Conservation (phyloP, 2,797 vertebrate species). For the Kryptolebias ocellatus region DNA sequence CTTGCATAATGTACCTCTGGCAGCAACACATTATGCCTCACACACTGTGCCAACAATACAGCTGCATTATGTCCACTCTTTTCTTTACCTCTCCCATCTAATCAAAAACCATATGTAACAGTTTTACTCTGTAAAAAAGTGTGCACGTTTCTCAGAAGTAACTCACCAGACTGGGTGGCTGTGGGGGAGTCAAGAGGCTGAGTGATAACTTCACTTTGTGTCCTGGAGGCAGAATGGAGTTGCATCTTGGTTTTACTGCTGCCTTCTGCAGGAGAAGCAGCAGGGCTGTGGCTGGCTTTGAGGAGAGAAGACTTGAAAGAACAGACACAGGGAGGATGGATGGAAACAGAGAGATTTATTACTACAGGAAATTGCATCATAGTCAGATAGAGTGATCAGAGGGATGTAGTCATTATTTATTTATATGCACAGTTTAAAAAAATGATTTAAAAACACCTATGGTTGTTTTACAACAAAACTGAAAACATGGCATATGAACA, state of each 20-base stretch:
- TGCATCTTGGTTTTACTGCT: constrained; percentile 81
- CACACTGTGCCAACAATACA: constrained; percentile 57
- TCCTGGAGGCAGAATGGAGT: constrained; percentile 73
- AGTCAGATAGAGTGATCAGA: constrained; percentile 19
- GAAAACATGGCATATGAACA: not conserved
- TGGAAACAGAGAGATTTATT: constrained; percentile 30
- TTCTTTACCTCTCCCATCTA: constrained; percentile 1
- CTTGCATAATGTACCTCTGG: constrained; percentile 67
- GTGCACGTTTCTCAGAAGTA: constrained; percentile 9
- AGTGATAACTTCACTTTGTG: constrained; percentile 77
- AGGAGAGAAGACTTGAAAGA: constrained; percentile 81
- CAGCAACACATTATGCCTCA: constrained; percentile 60
- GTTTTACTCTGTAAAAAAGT: not conserved
- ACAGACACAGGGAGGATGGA: constrained; percentile 42
- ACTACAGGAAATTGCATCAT: constrained; percentile 33
- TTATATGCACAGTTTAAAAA: constrained; percentile 21
- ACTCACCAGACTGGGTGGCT: constrained; percentile 83
- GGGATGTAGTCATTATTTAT: constrained; percentile 30
- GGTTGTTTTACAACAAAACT: not conserved
- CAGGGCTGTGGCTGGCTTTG: constrained; percentile 80
- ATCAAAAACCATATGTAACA: constrained; percentile 28
- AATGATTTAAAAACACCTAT: not conserved
- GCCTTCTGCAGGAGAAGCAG: constrained; percentile 68
- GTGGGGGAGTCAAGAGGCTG: constrained; percentile 84
- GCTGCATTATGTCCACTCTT: constrained; percentile 51